Conservation (phyloP, 2,113 vertebrate genomes). For the Catharus minimus region DNA sequence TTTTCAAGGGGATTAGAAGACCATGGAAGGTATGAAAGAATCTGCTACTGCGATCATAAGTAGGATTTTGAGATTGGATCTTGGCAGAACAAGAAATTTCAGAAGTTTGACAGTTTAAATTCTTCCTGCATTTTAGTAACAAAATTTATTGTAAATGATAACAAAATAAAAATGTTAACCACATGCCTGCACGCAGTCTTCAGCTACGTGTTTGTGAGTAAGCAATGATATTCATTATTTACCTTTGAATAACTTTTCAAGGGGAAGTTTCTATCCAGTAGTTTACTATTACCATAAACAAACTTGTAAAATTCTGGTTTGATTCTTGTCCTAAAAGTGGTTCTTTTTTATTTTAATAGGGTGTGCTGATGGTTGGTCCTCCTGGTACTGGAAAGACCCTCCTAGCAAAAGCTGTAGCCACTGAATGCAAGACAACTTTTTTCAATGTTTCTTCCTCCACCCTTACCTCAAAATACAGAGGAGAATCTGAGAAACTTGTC, state of each 20-base stretch:
- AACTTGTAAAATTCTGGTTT: background rate
- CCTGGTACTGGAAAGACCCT: conserved; percentile 97
- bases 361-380: conserved; percentile 96
- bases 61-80: background rate
- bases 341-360: conserved; percentile 71
- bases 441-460: conserved; percentile 97
- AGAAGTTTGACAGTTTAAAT: background rate
- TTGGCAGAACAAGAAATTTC: background rate
- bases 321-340: background rate
- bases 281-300: background rate
- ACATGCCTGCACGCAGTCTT: background rate
- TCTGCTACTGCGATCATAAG: background rate
- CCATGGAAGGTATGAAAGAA: conserved; percentile 91
- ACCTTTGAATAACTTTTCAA: background rate
- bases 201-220: background rate
- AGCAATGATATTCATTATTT: background rate
- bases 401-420: conserved; percentile 95
- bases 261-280: background rate
- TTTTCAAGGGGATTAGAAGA: conserved; percentile 97
- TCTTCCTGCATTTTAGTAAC: background rate
- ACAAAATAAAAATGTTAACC: background rate
- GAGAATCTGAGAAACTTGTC: conserved; percentile 97
- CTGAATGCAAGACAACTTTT: conserved; percentile 97
- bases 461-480: conserved; percentile 96
- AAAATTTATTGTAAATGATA: background rate